Evolutionary conservation across 2,113 vertebrate genomes (phyloP), one percentile per base, ranked within the genome.

Genomic region (Odocoileus virginianus): DNA sequence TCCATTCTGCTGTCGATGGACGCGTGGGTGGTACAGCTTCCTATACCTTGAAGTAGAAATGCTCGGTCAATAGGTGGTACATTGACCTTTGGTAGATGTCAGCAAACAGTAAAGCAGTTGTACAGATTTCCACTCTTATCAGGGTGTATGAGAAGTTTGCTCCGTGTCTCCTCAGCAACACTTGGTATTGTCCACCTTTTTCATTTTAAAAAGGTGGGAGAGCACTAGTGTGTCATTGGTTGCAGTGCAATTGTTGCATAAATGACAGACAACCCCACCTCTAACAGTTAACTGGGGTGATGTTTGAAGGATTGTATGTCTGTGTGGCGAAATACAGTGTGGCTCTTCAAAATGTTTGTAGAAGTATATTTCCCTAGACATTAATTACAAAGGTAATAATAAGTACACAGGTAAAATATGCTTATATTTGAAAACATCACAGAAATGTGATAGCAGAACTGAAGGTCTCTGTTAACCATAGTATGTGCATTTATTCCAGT

Each of bases 131-230:
- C 17, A 19, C 43, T 61, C 54, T 50, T 1, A 23, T 4, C 14
- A 2, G 54, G 33, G 13, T 10, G 0, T 0, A 4, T 10, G 40
- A 64, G 13, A 30, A 6, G 23, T 36, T 43, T 47, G 33, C 9
- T 50, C 40, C 21, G 0, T 43, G 33, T n/a, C 57, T 79, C 55
- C 64, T 40, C 28, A 6, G 25, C 27, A 25, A 6, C 14, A 4
- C 27, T 33, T 81, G 55, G 43, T 33, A 27, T 7, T 57, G 5
- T 36, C 6, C 7, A 21, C 23, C 43, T 33, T 61, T 28, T 50
- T 64, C 17, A 21, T 15, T 74, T 88, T 52, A 64, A 74, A 21
- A 19, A n/a, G 64, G 57, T 50, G 23, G 71, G 33, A 58, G 28
- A 52, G 16, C 21, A 30, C 2, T 36, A 40, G 19, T 47, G 12